Percentiles rank a stretch among this genome's conserved stretches.
phyloP scores from a whole-genome alignment of 2,888 invertebrate genomes.

The Flexamia atlantica region DNA sequence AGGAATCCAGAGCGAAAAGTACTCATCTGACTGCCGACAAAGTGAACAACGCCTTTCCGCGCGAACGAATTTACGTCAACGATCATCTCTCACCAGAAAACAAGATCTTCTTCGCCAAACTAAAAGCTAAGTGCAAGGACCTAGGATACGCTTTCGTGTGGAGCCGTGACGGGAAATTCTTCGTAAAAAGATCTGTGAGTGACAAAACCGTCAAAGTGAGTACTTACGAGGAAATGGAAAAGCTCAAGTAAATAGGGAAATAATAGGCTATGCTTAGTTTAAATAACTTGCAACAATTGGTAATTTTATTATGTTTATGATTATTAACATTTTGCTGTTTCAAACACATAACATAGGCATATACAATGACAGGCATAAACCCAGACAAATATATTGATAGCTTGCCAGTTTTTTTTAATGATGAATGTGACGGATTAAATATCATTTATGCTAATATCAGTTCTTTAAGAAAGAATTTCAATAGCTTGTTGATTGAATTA shows the following conservation, averaged over 20 bases:
- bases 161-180: constrained; percentile 12
- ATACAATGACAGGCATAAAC: too few relatives aligned
- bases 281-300: too few relatives aligned
- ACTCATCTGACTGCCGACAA: not conserved
- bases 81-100: constrained; percentile 39
- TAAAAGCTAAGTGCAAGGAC: constrained; percentile 29
- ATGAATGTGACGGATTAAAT: too few relatives aligned
- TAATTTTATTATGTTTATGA: too few relatives aligned
- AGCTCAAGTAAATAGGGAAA: not conserved
- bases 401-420: too few relatives aligned
- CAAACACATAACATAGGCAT: too few relatives aligned
- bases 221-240: constrained; percentile 16
- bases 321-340: too few relatives aligned
- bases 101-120: constrained; percentile 38
- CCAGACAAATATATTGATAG: too few relatives aligned
- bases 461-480: too few relatives aligned
- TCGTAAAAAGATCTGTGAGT: not conserved
- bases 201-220: constrained; percentile 22
- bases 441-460: too few relatives aligned
- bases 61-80: constrained; percentile 29
- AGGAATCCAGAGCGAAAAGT: constrained; percentile 2
- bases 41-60: constrained; percentile 27
- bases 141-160: constrained; percentile 27
- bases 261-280: too few relatives aligned
- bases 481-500: too few relatives aligned